Percentiles rank a stretch among this genome's conserved stretches.
Conservation (phyloP, 2,113 vertebrate species). For the Chlorodrepanis virens region DNA sequence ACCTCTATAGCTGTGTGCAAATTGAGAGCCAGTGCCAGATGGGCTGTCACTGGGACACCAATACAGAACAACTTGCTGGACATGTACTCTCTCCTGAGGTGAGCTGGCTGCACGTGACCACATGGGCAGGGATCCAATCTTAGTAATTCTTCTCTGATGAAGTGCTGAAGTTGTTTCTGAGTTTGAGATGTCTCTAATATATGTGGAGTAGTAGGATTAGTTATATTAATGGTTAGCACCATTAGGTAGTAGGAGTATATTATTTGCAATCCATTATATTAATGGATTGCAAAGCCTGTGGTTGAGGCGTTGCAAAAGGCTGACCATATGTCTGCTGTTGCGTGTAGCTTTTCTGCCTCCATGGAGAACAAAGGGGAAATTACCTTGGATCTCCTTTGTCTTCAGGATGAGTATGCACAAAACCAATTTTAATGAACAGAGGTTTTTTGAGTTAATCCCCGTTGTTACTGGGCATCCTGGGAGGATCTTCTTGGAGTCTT, state of each 20-base stretch:
- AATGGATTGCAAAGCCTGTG: background rate
- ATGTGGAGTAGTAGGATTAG: background rate
- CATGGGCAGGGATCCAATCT: background rate
- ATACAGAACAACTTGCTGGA: slow-evolving; percentile 98
- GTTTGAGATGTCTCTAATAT: background rate
- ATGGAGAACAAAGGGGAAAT: background rate
- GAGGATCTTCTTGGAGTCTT: background rate
- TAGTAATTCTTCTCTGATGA: background rate
- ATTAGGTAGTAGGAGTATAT: background rate
- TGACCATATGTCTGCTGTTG: background rate
- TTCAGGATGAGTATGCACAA: background rate
- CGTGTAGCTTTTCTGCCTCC: background rate
- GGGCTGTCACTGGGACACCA: slow-evolving; percentile 94
- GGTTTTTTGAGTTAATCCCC: background rate
- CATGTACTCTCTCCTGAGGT: slow-evolving; percentile 95
- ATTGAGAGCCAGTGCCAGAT: slow-evolving; percentile 82
- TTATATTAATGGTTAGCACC: background rate
- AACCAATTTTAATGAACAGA: background rate
- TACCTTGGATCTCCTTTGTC: background rate
- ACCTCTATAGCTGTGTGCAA: slow-evolving; percentile 89
- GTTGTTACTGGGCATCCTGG: background rate
- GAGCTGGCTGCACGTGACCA: background rate
- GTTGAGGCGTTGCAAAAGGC: background rate
- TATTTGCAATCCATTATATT: background rate
- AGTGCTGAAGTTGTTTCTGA: background rate